Evolutionary conservation across 2,888 invertebrate genomes (phyloP), one percentile per base, ranked within the genome.

Genomic region (Lasioglossum lativentre): DNA sequence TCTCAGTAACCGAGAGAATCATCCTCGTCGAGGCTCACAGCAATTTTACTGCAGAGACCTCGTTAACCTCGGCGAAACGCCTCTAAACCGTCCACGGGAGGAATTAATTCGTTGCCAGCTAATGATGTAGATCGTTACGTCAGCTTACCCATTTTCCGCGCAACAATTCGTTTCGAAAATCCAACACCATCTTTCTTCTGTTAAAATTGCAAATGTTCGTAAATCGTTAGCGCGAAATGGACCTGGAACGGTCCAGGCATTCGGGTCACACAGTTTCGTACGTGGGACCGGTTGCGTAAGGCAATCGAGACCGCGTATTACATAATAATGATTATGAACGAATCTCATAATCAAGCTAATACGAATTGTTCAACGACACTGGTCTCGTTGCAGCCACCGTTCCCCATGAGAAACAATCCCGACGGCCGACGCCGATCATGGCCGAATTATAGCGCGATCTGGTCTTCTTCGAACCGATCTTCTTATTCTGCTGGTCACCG

Each of bases 21-120:
- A 74, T n/a, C 45, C 23, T 34, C n/a, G 27, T 23, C 66, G 42
- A 45, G 27, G 68, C 63, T 42, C 23, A 4, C 66, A 23, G 59
- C 34, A 68, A 76, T 79, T 77, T 74, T 14, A 63, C 73, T 74
- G 45, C 83, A 16, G 75, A 85, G 83, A 76, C 68, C 87, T 88
- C 80, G 85, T 90, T 90, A 91, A 86, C 86, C 88, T 89, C 89
- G 90, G 86, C 85, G 83, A 89, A 88, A 87, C 88, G 88, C 91
- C 90, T 90, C 90, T 52, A 30, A 45, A 89, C 86, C 87, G 83
- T 75, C 87, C 82, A 82, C 89, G 86, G 81, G 88, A 88, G 87
- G 85, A 87, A 92, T 92, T 92, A 90, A 91, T 91, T 88, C 86
- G 88, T 85, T 84, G 86, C 75, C 87, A 87, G 83, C 52, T 77